Evolutionary conservation across 2,113 vertebrate species (phyloP).

Genomic region (Fregata magnificens): DNA sequence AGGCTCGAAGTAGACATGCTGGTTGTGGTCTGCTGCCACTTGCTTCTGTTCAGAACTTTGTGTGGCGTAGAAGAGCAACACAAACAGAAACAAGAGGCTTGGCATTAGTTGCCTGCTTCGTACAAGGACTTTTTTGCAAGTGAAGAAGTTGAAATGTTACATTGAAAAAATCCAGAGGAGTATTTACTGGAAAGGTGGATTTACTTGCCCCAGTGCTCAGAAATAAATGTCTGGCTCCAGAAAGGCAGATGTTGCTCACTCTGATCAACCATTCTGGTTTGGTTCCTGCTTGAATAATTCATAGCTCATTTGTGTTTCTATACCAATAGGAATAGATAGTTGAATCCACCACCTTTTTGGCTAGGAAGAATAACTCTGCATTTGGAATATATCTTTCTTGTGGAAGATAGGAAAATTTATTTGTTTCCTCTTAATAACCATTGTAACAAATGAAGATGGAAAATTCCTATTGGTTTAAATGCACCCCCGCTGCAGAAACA

Average conservation of each 20-base stretch:
- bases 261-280: background rate
- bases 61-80: background rate
- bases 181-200: background rate
- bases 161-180: background rate
- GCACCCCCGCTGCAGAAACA: background rate
- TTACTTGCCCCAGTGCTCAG: background rate
- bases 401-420: background rate
- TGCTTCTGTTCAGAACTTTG: background rate
- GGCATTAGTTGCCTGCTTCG: background rate
- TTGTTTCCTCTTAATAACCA: background rate
- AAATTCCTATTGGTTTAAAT: background rate
- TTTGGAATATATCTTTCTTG: background rate
- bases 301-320: background rate
- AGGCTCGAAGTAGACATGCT: background rate
- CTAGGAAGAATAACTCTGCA: background rate
- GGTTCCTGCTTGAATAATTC: background rate
- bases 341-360: background rate
- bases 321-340: background rate
- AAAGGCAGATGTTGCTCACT: background rate
- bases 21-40: background rate
- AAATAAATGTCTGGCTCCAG: background rate
- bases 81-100: background rate
- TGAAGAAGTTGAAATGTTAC: background rate
- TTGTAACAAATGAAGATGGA: background rate
- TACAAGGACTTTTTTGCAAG: background rate